These are phyloP conservation scores for Hemistola chrysoprasaria DNA, from an alignment of 2,888 invertebrate genomes.

Conservation along the genomic window DNA sequence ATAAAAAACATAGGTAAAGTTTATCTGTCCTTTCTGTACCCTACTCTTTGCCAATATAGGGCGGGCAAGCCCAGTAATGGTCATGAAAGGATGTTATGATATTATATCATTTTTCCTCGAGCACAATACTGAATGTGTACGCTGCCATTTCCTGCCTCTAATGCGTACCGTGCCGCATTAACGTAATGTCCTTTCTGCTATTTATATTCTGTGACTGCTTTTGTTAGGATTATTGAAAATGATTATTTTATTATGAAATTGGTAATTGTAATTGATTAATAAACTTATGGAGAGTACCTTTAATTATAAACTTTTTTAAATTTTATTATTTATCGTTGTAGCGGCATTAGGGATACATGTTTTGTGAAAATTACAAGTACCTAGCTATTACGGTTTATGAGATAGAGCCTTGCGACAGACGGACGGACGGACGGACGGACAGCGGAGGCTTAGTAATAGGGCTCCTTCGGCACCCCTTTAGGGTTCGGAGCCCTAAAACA, in stretches of 20 bases:
- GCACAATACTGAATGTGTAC: slow-evolving; percentile 66
- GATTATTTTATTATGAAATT: slow-evolving; percentile 17
- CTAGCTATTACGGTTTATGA: too few relatives aligned
- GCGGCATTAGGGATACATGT: too few relatives aligned
- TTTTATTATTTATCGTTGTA: too few relatives aligned
- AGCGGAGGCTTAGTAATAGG: too few relatives aligned
- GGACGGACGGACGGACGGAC: too few relatives aligned
- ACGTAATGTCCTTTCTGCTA: slow-evolving; percentile 41
- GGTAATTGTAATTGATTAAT: slow-evolving; percentile 17
- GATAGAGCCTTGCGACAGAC: too few relatives aligned
- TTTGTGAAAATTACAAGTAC: too few relatives aligned
- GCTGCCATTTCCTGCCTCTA: slow-evolving; percentile 71
- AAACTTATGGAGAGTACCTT: too few relatives aligned
- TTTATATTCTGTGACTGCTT: slow-evolving; percentile 37
- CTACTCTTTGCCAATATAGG: slow-evolving; percentile 42
- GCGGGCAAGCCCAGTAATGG: slow-evolving; percentile 69
- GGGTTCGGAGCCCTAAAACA: too few relatives aligned
- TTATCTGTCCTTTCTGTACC: neutral
- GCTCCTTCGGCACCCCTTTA: too few relatives aligned
- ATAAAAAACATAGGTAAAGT: neutral
- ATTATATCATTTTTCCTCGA: slow-evolving; percentile 77
- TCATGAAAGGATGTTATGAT: slow-evolving; percentile 78
- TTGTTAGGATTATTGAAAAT: slow-evolving; percentile 25
- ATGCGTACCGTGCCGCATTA: slow-evolving; percentile 63
- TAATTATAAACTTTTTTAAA: too few relatives aligned